Evolutionary conservation across 2,113 vertebrate genomes (phyloP), one percentile per base, ranked within the genome.

Genomic region (Spea multiplicata): DNA sequence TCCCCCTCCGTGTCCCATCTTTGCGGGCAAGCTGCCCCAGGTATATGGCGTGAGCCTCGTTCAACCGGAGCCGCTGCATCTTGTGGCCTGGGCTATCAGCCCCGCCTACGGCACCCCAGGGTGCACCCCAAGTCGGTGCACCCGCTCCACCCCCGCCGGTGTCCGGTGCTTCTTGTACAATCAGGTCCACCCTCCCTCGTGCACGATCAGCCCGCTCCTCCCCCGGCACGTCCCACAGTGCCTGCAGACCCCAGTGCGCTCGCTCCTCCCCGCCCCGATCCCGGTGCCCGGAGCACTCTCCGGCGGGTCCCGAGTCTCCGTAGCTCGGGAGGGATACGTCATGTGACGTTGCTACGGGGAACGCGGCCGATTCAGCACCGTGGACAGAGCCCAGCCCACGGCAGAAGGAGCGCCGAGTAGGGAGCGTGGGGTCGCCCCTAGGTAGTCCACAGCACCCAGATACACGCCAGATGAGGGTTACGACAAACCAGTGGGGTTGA

Each of bases 11-110:
- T 82, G 95, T 94, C 61, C 95, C 97, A 75, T 99, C 97, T 86
- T 95, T 96, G 87, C 95, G 96, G 70, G 97, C 96, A 91, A 98
- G 85, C 83, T 96, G 91, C 82, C 94, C 96, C 92, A 98, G 93
- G 88, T 96, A 92, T 88, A 94, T 92, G 88, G 95, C 92, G 84
- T 98, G 96, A 84, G 95, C 96, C 82, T 98, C 97, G 89, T 97
- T 98, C 74, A 97, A 94, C 75, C 74, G 75, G 74, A 74, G 71
- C 71, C 59, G 45, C 62, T 47, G 67, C 73, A 83, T 78, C 73
- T 66, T 49, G 16, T 78, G 71, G 52, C 81, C 64, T 49, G 44
- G 46, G 66, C 48, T 52, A 53, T 16, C 55, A 17, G 13, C 44
- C 8, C 69, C 76, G 50, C 68, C 76, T 48, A 6, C 47, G 44